A percentile compares a stretch with the other conserved stretches of the same genome.
Conservation (phyloP, 1,140 invertebrate species). For the Bombus fervidus region DNA sequence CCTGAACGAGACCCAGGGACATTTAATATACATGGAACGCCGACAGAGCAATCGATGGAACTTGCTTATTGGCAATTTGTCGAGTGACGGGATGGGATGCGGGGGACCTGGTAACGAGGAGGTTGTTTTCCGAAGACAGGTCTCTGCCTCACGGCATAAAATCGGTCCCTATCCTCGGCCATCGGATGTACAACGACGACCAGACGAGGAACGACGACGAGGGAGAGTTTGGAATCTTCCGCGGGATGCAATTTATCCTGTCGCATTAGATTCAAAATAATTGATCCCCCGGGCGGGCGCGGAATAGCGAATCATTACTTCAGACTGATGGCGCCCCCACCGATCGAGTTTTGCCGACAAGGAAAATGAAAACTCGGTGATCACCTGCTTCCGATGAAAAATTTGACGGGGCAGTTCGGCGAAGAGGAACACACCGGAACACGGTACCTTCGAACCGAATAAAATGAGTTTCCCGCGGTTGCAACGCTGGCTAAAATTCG, state of each 20-base stretch:
- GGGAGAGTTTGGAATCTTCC: constrained; percentile 29
- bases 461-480: constrained; percentile 39
- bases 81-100: constrained; percentile 29
- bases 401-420: constrained; percentile 44
- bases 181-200: not conserved
- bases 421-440: not conserved
- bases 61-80: constrained; percentile 62
- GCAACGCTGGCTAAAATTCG: constrained; percentile 40
- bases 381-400: constrained; percentile 68
- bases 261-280: constrained; percentile 76
- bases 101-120: constrained; percentile 45
- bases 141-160: constrained; percentile 54
- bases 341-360: constrained; percentile 36
- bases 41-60: constrained; percentile 41
- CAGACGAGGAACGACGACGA: not conserved
- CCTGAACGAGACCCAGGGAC: too few relatives aligned
- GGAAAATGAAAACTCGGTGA: constrained; percentile 74
- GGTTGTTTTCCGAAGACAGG: constrained; percentile 58
- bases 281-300: constrained; percentile 71
- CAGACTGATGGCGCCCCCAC: constrained; percentile 62
- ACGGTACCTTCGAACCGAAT: constrained; percentile 16
- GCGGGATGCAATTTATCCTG: constrained; percentile 71
- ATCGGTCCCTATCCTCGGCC: constrained; percentile 40
- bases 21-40: constrained; percentile 44
- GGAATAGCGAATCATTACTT: constrained; percentile 73